Evolutionary conservation across 2,888 invertebrate genomes (phyloP).

Genomic region (Orgyia antiqua): DNA sequence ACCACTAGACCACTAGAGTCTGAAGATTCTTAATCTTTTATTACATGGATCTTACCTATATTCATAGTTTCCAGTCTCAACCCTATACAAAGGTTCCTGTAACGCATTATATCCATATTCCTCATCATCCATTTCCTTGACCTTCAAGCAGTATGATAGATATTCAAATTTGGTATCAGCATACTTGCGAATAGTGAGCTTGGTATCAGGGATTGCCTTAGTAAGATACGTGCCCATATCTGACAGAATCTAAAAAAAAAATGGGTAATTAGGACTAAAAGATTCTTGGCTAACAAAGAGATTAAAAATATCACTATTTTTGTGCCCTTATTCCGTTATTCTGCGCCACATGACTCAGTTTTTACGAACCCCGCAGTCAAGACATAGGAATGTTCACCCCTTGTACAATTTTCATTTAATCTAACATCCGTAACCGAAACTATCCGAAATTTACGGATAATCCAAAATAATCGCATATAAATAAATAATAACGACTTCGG

Average conservation of each 20-base stretch:
- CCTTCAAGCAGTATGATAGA: conserved; percentile 98
- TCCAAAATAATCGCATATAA: no score
- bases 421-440: no score
- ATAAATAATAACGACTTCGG: no score
- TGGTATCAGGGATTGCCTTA: conserved; percentile 99
- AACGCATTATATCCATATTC: conserved; percentile 95
- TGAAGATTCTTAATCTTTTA: no score
- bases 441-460: no score
- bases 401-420: no score
- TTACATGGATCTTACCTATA: conserved; percentile 90
- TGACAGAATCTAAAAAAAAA: conserved; percentile 84
- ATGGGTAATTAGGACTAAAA: not conserved
- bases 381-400: no score
- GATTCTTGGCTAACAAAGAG: not conserved
- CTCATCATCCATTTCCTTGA: conserved; percentile 99
- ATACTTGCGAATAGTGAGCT: conserved; percentile 97
- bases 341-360: not conserved
- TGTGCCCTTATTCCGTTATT: not conserved
- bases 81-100: conserved; percentile 97
- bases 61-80: conserved; percentile 99
- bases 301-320: not conserved
- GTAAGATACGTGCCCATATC: conserved; percentile 98
- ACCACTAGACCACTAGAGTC: no score
- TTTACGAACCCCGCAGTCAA: no score
- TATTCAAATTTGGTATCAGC: conserved; percentile 99